Conservation (phyloP, 2,888 invertebrate genomes). For the Tenthredo amoena region DNA sequence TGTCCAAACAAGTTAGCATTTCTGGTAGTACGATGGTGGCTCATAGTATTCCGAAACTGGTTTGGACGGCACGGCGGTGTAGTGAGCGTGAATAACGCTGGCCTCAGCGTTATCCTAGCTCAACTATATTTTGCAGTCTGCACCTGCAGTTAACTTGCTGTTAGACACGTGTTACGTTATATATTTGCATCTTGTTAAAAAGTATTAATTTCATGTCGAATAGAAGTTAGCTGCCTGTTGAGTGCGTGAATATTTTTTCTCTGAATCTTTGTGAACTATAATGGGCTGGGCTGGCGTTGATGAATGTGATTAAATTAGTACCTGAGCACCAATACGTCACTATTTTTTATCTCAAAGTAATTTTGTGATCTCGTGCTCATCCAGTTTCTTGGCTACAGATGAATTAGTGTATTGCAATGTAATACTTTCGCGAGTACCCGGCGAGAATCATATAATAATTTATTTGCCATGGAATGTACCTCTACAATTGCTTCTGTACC, state of each 20-base stretch:
- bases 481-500: neutral
- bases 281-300: neutral
- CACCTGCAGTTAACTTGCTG: conserved; percentile 20
- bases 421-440: neutral
- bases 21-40: conserved; percentile 28
- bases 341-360: neutral
- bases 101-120: neutral
- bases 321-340: neutral
- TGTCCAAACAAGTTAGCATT: conserved; percentile 44
- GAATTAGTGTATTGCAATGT: neutral
- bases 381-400: neutral
- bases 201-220: conserved; percentile 13
- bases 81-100: conserved; percentile 25
- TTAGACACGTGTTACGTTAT: conserved; percentile 13
- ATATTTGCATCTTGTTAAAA: conserved; percentile 2
- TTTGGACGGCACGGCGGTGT: conserved; percentile 1
- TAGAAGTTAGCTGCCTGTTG: neutral
- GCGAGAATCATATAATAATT: neutral
- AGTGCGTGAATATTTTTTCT: neutral
- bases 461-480: neutral
- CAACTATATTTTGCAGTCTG: conserved; percentile 38
- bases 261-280: neutral
- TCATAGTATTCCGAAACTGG: conserved; percentile 38
- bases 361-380: neutral
- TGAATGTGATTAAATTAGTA: neutral